phyloP scores from a whole-genome alignment of 2,888 invertebrate genomes.

The Callinectes sapidus region DNA sequence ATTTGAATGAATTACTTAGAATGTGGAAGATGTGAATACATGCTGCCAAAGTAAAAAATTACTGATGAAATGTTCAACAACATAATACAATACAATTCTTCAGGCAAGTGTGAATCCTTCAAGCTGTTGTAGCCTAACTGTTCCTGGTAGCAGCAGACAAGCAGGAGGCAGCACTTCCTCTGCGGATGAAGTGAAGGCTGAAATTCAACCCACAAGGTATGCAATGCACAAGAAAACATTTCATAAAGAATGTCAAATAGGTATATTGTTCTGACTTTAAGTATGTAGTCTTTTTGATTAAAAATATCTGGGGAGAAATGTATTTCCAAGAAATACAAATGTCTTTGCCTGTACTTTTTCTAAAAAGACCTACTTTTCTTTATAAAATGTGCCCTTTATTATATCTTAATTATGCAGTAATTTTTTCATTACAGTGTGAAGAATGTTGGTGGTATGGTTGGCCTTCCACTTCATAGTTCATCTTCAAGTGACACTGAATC shows the following conservation, averaged over 20 bases:
- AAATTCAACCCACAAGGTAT: background rate
- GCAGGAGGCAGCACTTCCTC: background rate
- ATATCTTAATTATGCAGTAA: background rate
- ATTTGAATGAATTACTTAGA: too few species aligned
- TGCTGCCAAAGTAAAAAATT: background rate
- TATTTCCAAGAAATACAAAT: background rate
- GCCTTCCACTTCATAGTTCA: constrained; percentile 9
- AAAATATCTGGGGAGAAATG: background rate
- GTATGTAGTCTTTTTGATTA: background rate
- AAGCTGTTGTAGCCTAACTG: background rate
- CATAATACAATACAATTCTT: background rate
- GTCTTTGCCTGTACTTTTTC: background rate
- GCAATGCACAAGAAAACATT: background rate
- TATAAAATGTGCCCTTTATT: background rate
- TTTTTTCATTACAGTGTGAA: constrained; percentile 45
- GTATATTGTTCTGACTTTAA: background rate
- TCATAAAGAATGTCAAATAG: background rate
- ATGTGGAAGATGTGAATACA: too few species aligned
- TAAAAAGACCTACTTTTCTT: background rate
- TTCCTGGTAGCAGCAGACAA: background rate
- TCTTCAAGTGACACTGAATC: constrained; percentile 54
- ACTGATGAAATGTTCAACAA: background rate
- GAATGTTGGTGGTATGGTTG: constrained; percentile 31
- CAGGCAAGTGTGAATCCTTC: background rate
- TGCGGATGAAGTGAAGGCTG: background rate